These are phyloP conservation scores for Sturmia bella DNA, from an alignment of 2,888 invertebrate genomes.

Conservation along the genomic window DNA sequence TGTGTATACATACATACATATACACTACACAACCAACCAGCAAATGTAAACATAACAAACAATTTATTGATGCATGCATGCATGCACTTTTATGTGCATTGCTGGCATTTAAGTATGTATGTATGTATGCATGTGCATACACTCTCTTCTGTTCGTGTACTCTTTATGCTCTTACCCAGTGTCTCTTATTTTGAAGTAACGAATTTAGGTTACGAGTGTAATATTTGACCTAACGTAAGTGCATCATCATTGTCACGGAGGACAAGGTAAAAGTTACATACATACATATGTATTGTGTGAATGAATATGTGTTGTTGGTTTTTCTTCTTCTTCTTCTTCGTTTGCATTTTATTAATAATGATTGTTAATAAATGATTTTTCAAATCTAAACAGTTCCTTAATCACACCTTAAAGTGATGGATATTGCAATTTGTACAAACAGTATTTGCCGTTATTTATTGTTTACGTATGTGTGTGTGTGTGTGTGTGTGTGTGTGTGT, in stretches of 20 bases:
- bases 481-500: too few relatives aligned
- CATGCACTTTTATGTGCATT: conserved; percentile 49
- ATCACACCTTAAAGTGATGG: too few relatives aligned
- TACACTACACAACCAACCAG: conserved; percentile 10
- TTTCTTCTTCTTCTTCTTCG: too few relatives aligned
- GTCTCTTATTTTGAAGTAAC: conserved; percentile 43
- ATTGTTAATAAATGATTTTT: too few relatives aligned
- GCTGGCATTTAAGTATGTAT: background rate
- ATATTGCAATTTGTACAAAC: background rate
- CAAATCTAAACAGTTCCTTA: too few relatives aligned
- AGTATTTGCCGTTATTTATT: background rate
- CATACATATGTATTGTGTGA: background rate
- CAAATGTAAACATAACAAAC: conserved; percentile 52
- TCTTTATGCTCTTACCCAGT: conserved; percentile 25
- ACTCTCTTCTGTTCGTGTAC: background rate
- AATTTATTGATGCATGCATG: conserved; percentile 66
- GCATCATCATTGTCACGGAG: conserved; percentile 69
- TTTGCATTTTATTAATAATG: too few relatives aligned
- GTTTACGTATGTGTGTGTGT: background rate
- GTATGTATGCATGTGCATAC: background rate
- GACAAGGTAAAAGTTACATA: conserved; percentile 59
- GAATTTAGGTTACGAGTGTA: conserved; percentile 70
- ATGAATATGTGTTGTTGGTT: background rate
- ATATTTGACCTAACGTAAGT: conserved; percentile 70
- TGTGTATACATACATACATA: too few relatives aligned